phyloP scores from a whole-genome alignment of 2,797 vertebrate genomes.

The Sebastes paucispinis region DNA sequence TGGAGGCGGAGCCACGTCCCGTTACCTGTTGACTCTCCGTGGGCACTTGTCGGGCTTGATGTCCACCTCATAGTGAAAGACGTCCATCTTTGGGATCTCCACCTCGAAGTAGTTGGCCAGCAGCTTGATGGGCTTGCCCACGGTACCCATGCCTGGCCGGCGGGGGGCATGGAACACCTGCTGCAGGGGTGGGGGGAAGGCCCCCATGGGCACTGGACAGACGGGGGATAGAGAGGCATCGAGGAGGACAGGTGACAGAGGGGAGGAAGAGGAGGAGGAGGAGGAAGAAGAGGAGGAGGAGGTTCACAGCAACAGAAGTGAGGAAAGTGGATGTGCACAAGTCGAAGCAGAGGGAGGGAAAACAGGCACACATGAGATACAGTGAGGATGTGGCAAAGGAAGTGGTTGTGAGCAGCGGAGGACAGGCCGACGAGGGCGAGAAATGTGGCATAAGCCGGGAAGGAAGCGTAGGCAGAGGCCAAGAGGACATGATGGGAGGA shows the following conservation, averaged over 20 bases:
- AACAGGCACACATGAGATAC: neutral
- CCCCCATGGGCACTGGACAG: constrained; percentile 84
- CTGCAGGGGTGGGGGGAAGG: constrained; percentile 95
- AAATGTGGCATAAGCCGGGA: constrained; percentile 27
- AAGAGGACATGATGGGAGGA: constrained; percentile 24
- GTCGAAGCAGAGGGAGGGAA: constrained; percentile 7
- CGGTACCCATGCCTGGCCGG: constrained; percentile 96
- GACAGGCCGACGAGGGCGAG: neutral
- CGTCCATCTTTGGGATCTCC: constrained; percentile 99
- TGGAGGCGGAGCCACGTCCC: neutral
- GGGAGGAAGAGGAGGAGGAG: neutral
- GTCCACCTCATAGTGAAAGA: constrained; percentile 98
- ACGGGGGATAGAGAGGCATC: neutral
- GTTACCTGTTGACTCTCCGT: constrained; percentile 97
- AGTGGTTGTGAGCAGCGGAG: constrained; percentile 21
- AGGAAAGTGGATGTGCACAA: neutral
- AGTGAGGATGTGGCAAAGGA: constrained; percentile 28
- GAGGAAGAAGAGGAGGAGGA: neutral
- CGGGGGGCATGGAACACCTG: constrained; percentile 98
- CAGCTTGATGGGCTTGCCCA: constrained; percentile 98
- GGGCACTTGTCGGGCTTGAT: constrained; percentile 99
- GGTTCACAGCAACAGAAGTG: neutral
- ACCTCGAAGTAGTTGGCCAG: constrained; percentile 99
- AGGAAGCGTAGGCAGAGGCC: constrained; percentile 50
- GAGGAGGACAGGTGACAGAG: neutral